Conservation (phyloP, 2,888 invertebrate genomes). For the Rotaria sp. region DNA sequence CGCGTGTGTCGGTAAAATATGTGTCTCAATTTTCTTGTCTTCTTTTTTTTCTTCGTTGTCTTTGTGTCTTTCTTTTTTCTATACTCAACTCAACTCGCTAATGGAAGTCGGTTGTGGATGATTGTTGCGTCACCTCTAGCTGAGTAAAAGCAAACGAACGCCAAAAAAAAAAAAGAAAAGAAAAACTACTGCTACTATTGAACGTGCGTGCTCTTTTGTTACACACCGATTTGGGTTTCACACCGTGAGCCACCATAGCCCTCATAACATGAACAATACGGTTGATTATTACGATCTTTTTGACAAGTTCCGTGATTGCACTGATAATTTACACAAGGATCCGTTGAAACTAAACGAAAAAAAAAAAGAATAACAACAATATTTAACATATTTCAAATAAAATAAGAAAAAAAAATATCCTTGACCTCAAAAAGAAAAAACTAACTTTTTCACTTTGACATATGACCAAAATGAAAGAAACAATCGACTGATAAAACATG, state of each 20-base stretch:
- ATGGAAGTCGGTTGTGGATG: neutral
- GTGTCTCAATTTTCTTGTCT: constrained; percentile 13
- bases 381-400: no score
- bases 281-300: constrained; percentile 9
- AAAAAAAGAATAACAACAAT: no score
- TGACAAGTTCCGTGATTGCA: neutral
- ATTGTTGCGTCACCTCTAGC: neutral
- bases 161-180: neutral
- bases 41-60: neutral
- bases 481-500: neutral
- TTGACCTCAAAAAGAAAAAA: no score
- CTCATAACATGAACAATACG: neutral
- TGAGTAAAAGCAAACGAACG: neutral
- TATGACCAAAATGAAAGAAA: neutral
- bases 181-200: neutral
- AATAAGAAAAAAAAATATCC: no score
- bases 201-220: constrained; percentile 8
- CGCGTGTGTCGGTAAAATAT: neutral
- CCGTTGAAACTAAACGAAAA: neutral
- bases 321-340: neutral
- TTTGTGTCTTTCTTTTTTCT: neutral
- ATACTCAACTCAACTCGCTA: neutral
- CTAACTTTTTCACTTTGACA: no score
- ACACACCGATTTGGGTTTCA: neutral
- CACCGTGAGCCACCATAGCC: neutral